A percentile compares a stretch with the other conserved stretches of the same genome.
Evolutionary conservation across 2,797 vertebrate genomes (phyloP).

Genomic region (Pipistrellus kuhlii): DNA sequence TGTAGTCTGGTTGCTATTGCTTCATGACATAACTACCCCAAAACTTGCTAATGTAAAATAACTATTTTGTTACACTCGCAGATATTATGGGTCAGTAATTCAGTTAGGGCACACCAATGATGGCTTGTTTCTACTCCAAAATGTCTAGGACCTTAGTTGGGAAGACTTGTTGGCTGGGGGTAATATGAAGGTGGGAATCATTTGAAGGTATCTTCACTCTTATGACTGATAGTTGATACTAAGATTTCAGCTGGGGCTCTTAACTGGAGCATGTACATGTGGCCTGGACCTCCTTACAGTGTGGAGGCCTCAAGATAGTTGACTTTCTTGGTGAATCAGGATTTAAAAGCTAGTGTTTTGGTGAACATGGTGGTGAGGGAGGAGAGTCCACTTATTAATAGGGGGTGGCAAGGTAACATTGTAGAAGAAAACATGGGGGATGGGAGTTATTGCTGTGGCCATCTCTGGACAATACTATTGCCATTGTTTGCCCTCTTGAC

Average conservation of each 20-base stretch:
- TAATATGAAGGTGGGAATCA: neutral
- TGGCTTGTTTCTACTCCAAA: neutral
- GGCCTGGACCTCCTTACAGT: neutral
- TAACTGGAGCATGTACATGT: neutral
- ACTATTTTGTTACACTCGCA: neutral
- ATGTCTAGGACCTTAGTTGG: neutral
- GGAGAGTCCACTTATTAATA: neutral
- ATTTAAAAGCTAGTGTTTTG: neutral
- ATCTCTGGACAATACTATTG: neutral
- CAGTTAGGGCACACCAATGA: neutral
- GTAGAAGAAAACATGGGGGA: neutral
- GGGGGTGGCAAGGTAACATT: neutral
- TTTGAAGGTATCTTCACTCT: neutral
- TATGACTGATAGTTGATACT: neutral
- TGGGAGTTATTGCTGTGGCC: neutral
- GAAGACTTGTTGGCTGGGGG: neutral
- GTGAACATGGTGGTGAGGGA: neutral
- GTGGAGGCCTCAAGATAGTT: neutral
- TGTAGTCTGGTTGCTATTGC: neutral
- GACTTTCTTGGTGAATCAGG: neutral
- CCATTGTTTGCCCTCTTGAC: neutral
- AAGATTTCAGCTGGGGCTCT: neutral
- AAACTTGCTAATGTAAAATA: neutral
- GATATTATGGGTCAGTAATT: neutral
- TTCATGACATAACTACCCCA: neutral